Percentiles rank a stretch among this genome's conserved stretches.
Evolutionary conservation across 2,888 invertebrate genomes (phyloP).

Genomic region (Drosophila gaucha): DNA sequence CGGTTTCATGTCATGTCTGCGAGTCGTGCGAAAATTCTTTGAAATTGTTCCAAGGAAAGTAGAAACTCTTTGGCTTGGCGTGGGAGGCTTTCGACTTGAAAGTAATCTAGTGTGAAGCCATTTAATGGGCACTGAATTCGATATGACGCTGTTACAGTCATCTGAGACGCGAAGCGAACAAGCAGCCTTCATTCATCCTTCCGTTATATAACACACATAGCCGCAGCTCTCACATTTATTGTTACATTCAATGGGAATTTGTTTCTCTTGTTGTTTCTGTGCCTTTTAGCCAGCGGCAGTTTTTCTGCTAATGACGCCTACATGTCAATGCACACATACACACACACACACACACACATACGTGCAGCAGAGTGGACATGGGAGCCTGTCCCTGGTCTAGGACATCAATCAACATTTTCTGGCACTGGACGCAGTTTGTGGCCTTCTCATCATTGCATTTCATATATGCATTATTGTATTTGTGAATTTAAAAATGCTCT

Average conservation of each 20-base stretch:
- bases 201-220: too few species aligned
- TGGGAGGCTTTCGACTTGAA: constrained; percentile 5
- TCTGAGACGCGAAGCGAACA: too few species aligned
- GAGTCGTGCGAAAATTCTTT: background rate
- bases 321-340: constrained; percentile 11
- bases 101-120: constrained; percentile 69
- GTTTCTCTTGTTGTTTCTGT: background rate
- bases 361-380: background rate
- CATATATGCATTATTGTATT: too few species aligned
- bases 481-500: too few species aligned
- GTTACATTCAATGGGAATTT: constrained; percentile 70
- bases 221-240: background rate
- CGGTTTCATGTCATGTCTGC: background rate
- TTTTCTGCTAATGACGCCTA: constrained; percentile 23
- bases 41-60: background rate
- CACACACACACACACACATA: background rate
- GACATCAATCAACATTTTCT: constrained; percentile 55
- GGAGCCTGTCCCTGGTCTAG: constrained; percentile 85
- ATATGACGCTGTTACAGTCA: constrained; percentile 38
- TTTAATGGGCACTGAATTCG: constrained; percentile 33
- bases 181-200: too few species aligned
- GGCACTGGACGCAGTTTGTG: constrained; percentile 18
- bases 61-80: constrained; percentile 14
- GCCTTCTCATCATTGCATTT: too few species aligned
- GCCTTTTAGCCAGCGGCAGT: constrained; percentile 6